phyloP scores from a whole-genome alignment of 2,113 vertebrate species.

The Gnathonemus echidnorhynchus region DNA sequence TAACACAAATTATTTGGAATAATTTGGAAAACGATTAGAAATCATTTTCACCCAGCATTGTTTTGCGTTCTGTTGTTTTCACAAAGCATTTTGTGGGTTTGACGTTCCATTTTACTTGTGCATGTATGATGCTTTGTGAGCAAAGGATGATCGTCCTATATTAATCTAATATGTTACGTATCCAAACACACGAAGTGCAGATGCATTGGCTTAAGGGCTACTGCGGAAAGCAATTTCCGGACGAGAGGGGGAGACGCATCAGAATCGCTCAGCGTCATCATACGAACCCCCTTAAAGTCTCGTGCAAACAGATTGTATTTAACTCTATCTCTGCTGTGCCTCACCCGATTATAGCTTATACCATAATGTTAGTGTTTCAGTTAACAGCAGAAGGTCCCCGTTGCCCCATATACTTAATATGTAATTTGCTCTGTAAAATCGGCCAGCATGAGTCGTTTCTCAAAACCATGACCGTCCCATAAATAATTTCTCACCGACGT shows the following conservation, averaged over 20 bases:
- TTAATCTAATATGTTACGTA: neutral
- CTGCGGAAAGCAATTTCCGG: neutral
- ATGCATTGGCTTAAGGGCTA: neutral
- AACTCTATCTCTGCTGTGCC: neutral
- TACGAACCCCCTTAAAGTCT: neutral
- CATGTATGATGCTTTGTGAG: neutral
- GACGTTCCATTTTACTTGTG: neutral
- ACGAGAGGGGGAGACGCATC: neutral
- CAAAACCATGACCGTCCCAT: neutral
- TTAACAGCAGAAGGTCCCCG: neutral
- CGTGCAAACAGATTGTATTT: neutral
- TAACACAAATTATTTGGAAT: constrained; percentile 42
- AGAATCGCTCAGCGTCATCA: neutral
- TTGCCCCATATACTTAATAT: neutral
- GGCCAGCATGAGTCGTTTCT: neutral
- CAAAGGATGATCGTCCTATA: neutral
- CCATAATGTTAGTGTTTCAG: neutral
- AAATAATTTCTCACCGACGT: neutral
- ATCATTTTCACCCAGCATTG: neutral
- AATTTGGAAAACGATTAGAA: constrained; percentile 37
- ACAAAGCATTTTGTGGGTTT: neutral
- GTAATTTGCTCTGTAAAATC: neutral
- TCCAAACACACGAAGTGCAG: neutral
- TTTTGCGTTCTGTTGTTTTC: neutral
- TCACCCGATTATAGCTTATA: neutral